Percentiles rank a stretch among this genome's conserved stretches.
These are phyloP conservation scores for Danio tinwini DNA, from an alignment of 2,797 vertebrate species.

Conservation along the genomic window DNA sequence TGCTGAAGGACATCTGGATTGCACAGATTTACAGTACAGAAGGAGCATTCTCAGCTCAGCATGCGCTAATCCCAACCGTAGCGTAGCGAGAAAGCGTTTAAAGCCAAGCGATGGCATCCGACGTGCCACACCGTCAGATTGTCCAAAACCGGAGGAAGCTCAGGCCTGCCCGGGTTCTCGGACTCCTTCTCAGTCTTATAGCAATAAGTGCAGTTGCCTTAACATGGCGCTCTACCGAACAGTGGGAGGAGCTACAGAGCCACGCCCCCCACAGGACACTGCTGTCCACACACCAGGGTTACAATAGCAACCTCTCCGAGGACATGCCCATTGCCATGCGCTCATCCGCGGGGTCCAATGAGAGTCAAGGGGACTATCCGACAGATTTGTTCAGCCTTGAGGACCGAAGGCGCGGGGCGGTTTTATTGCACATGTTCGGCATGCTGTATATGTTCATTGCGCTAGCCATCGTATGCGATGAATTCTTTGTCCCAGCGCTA, in stretches of 20 bases:
- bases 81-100: conserved; percentile 10
- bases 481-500: conserved; percentile 97
- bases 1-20: conserved; percentile 71
- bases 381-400: conserved; percentile 86
- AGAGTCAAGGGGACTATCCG: conserved; percentile 87
- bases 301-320: conserved; percentile 75
- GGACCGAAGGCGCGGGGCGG: conserved; percentile 87
- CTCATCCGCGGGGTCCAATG: conserved; percentile 73
- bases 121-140: background rate
- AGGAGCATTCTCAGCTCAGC: conserved; percentile 66
- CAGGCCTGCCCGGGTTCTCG: conserved; percentile 85
- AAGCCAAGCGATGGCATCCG: conserved; percentile 52
- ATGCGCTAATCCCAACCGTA: conserved; percentile 63
- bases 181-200: conserved; percentile 86
- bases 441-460: conserved; percentile 99
- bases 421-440: conserved; percentile 91
- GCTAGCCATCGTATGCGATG: conserved; percentile 97
- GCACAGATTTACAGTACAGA: conserved; percentile 55
- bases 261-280: conserved; percentile 87
- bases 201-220: conserved; percentile 87
- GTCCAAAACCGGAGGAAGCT: conserved; percentile 80
- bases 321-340: conserved; percentile 75
- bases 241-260: conserved; percentile 69
- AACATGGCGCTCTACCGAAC: conserved; percentile 77
- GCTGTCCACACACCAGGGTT: conserved; percentile 82